Evolutionary conservation across 2,113 vertebrate genomes (phyloP).

Genomic region (Talpa occidentalis): DNA sequence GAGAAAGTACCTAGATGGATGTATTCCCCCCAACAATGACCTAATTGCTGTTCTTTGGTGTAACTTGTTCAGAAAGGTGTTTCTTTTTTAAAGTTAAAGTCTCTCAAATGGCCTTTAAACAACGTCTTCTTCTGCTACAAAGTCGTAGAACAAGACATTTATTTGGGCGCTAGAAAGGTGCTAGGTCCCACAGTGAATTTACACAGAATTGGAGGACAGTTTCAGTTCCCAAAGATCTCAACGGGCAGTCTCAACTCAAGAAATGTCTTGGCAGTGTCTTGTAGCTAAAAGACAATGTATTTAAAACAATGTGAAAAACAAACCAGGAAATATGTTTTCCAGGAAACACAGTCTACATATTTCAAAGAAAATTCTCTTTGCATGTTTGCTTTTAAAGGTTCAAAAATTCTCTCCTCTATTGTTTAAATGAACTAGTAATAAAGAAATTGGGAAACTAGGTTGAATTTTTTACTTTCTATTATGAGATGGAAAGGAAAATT

Average conservation of each 20-base stretch:
- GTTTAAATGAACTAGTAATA: constrained; percentile 48
- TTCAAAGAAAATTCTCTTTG: constrained; percentile 59
- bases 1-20: background rate
- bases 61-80: constrained; percentile 42
- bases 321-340: background rate
- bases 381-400: background rate
- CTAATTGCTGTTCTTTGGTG: background rate
- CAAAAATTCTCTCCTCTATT: constrained; percentile 37
- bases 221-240: background rate
- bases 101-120: background rate
- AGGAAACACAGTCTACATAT: constrained; percentile 15
- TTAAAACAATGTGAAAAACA: constrained; percentile 46
- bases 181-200: background rate
- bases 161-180: background rate
- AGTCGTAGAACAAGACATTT: background rate
- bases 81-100: background rate
- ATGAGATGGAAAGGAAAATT: constrained; percentile 32
- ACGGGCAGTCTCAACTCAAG: constrained; percentile 8
- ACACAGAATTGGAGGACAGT: background rate
- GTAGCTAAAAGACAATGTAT: background rate
- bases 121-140: constrained; percentile 45
- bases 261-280: background rate
- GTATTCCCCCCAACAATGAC: background rate
- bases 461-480: constrained; percentile 32
- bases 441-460: constrained; percentile 20